Evolutionary conservation across 2,797 vertebrate genomes (phyloP), one percentile per base, ranked within the genome.

Genomic region (Florisuga fusca): DNA sequence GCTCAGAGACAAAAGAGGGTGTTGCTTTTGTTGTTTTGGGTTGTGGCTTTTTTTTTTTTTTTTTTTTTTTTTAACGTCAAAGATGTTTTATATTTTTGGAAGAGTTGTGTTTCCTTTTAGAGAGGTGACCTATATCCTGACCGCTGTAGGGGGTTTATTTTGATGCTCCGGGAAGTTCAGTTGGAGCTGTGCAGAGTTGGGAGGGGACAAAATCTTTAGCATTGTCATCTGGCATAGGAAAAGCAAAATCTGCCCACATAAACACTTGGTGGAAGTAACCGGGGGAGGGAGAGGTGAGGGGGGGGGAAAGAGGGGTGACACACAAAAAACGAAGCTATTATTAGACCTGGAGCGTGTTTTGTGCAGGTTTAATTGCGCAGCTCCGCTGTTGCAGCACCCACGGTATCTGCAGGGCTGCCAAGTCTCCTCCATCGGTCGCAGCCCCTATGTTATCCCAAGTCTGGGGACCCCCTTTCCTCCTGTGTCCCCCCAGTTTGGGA

Each of bases 31-130:
- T 43, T 20, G 6, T 87, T 85, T 86, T 41, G 13, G 17, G 18
- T 92, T 91, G 22, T 25, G 6, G 76, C 94, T 96, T 20, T 26
- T 26, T 92, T 91, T 43, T 20, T 7, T 18, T 92, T 91, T 58
- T 21, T 4, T 78, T 82, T 84, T 51, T 90, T 89, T 87, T 53
- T 85, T 94, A 96, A 96, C 95, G 97, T 97, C 98, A 98, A 96
- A 96, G 95, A 92, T 94, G 95, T 97, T 97, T 98, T 98, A 94
- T 98, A 98, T 98, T 98, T 98, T 97, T 98, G 98, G 97, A 98
- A 98, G 97, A 95, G 96, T 96, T 97, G 94, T 96, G 98, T 98
- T 99, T 98, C 98, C 98, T 98, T 94, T 98, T 98, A 97, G 95
- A 98, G 98, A 87, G 92, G 98, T 96, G 92, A 98, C 98, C 97